Evolutionary conservation across 1,140 invertebrate genomes (phyloP), one percentile per base, ranked within the genome.

Genomic region (Psilanteris sp.): DNA sequence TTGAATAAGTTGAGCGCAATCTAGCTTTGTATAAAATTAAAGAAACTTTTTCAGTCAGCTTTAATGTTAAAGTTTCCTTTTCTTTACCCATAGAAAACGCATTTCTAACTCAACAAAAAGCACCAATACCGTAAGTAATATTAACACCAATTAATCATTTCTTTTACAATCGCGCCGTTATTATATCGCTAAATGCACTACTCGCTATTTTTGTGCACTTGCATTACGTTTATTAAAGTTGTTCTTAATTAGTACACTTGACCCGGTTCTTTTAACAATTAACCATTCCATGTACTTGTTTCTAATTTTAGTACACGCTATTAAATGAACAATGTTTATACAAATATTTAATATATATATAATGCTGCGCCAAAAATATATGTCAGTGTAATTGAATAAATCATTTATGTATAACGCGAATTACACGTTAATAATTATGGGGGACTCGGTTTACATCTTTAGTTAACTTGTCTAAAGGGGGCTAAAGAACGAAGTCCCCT

Each of bases 351-450:
- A n/a, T n/a, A n/a, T n/a, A n/a, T n/a, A n/a, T n/a, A n/a, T n/a
- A n/a, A n/a, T n/a, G n/a, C n/a, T n/a, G n/a, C n/a, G n/a, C n/a
- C n/a, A n/a, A n/a, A n/a, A n/a, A n/a, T n/a, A n/a, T n/a, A n/a
- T n/a, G n/a, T n/a, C 5, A 5, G 18, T 7, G 24, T 44, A 43
- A 59, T 27, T 46, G 31, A 36, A 57, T 57, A 41, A 59, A 59
- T 44, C 55, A 59, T 62, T 62, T 39, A 29, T 26, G 43, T 10
- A 7, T 24, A 46, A 54, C 62, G 37, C 31, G 41, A 67, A 55
- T 67, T 55, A 55, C 31, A 37, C 11, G 41, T 68, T 68, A 39
- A 57, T 55, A 68, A 68, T 68, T 57, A 68, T 39, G 22, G 24
- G 10, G 31, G 50, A 57, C 50, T 48, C 24, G 32, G 34, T 57